Conservation (phyloP, 2,888 invertebrate genomes). For the Calliopum simillimum region DNA sequence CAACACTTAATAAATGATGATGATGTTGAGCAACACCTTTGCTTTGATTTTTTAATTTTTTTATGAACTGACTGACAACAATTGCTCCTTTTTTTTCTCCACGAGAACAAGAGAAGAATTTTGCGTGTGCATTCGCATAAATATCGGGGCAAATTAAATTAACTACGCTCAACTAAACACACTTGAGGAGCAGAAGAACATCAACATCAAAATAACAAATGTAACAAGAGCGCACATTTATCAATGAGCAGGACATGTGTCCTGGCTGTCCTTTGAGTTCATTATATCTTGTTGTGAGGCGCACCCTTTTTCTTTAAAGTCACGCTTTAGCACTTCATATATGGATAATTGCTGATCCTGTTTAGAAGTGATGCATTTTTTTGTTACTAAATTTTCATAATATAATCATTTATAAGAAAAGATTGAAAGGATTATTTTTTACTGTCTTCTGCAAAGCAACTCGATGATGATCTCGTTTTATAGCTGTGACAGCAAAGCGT, state of each 20-base stretch:
- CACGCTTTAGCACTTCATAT: background rate
- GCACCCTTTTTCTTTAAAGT: background rate
- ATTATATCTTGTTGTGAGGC: no score
- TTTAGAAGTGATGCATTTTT: conserved; percentile 28
- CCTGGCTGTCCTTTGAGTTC: background rate
- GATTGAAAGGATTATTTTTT: background rate
- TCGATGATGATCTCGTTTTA: conserved; percentile 10
- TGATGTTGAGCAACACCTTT: conserved; percentile 31
- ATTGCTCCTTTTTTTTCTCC: background rate
- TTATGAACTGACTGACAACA: conserved; percentile 42
- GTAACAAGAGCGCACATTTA: conserved; percentile 46
- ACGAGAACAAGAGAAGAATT: background rate
- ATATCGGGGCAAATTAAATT: conserved; percentile 55
- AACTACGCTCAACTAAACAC: conserved; percentile 45
- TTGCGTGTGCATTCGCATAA: conserved; percentile 53
- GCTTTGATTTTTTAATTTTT: conserved; percentile 42
- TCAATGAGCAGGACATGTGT: conserved; percentile 39
- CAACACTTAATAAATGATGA: conserved; percentile 15
- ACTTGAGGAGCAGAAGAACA: conserved; percentile 45
- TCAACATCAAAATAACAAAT: conserved; percentile 59
- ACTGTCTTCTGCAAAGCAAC: background rate
- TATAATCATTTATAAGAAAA: conserved; percentile 58
- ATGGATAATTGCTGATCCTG: conserved; percentile 13
- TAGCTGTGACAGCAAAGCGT: conserved; percentile 4
- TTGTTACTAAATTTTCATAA: conserved; percentile 53